Evolutionary conservation across 2,888 invertebrate species (phyloP).

Genomic region (Seladonia tumulorum): DNA sequence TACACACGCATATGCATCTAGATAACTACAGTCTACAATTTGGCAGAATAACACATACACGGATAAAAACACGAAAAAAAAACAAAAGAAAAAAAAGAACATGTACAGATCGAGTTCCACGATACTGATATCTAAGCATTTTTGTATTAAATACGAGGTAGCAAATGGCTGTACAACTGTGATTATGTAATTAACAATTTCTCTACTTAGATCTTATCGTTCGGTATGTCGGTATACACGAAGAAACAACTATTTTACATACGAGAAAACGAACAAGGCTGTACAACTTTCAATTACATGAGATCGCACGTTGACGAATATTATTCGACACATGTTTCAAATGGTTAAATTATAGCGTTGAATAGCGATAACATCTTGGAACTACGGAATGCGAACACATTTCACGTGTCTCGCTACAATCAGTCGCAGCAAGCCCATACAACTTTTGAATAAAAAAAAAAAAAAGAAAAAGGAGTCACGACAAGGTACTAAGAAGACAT

Average conservation of each 20-base stretch:
- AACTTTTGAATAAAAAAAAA: slow-evolving; percentile 41
- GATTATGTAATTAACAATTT: slow-evolving; percentile 66
- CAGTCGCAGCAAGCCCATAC: slow-evolving; percentile 55
- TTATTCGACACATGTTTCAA: slow-evolving; percentile 17
- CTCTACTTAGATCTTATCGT: slow-evolving; percentile 53
- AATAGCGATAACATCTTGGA: not conserved
- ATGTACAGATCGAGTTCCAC: slow-evolving; percentile 22
- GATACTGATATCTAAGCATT: slow-evolving; percentile 61
- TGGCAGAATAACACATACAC: not conserved
- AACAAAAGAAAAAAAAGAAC: not conserved
- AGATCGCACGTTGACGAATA: slow-evolving; percentile 24
- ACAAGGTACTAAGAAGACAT: not conserved
- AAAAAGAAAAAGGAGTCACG: not conserved
- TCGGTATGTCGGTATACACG: slow-evolving; percentile 51
- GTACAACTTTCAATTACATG: slow-evolving; percentile 42
- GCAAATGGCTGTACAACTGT: slow-evolving; percentile 75
- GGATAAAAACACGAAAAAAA: not conserved
- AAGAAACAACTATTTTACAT: slow-evolving; percentile 59
- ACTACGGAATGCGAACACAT: not conserved
- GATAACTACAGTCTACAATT: not conserved
- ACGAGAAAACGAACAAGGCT: slow-evolving; percentile 40
- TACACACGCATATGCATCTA: not conserved
- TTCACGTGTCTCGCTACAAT: slow-evolving; percentile 15
- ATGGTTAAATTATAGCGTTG: slow-evolving; percentile 17
- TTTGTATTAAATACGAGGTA: slow-evolving; percentile 72